These are phyloP conservation scores for Triplophysa rosa DNA, from an alignment of 2,113 vertebrate genomes.

Conservation along the genomic window DNA sequence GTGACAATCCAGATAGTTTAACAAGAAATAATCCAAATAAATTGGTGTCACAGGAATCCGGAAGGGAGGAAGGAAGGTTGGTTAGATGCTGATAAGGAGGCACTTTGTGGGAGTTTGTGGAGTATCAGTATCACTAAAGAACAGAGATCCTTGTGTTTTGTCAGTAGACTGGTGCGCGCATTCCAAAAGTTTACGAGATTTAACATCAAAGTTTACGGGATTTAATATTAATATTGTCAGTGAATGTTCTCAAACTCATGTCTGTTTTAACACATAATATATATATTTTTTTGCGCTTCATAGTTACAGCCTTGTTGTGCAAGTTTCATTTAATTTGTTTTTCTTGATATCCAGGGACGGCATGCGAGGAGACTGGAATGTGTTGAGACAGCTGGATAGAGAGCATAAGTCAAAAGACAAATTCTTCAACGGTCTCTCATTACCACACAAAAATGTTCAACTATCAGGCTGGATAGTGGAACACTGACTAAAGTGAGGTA, in stretches of 20 bases:
- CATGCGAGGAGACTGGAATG: conserved; percentile 28
- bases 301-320: neutral
- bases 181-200: no score
- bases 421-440: neutral
- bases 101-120: neutral
- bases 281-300: no score
- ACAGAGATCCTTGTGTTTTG: conserved; percentile 12
- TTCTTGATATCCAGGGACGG: neutral
- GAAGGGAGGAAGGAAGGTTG: neutral
- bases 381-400: conserved; percentile 38
- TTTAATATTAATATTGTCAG: no score
- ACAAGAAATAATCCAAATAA: neutral
- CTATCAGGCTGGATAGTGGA: neutral
- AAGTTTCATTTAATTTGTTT: conserved; percentile 23
- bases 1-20: no score
- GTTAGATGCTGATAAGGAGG: neutral
- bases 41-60: no score
- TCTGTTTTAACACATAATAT: no score
- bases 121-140: neutral
- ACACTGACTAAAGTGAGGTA: neutral
- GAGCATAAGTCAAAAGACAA: conserved; percentile 22
- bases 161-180: neutral
- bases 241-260: no score
- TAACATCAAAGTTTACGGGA: neutral
- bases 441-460: neutral